These are phyloP conservation scores for Sciurus niger DNA, from an alignment of 2,113 vertebrate genomes.

Conservation along the genomic window DNA sequence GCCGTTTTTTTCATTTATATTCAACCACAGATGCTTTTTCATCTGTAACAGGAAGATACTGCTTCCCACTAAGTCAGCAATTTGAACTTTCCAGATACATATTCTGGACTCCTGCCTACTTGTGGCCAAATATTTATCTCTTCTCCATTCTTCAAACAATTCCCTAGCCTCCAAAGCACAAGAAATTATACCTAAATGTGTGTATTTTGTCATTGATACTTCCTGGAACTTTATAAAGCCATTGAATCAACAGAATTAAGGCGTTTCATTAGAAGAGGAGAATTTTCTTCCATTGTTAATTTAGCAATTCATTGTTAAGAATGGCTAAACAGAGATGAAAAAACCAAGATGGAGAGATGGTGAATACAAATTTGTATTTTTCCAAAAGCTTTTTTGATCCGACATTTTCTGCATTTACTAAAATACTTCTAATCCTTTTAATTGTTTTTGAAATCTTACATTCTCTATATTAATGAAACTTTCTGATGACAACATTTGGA, in stretches of 20 bases:
- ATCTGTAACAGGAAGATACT: not conserved
- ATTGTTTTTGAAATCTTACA: not conserved
- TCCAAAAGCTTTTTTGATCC: not conserved
- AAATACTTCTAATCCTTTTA: not conserved
- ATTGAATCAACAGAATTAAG: not conserved
- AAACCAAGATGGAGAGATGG: not conserved
- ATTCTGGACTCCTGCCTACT: not conserved
- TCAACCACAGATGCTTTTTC: not conserved
- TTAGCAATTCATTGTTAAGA: slow-evolving; percentile 23
- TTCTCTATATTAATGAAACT: not conserved
- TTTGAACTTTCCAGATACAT: not conserved
- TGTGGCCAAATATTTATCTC: not conserved
- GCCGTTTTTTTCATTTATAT: not conserved
- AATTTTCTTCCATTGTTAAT: not conserved
- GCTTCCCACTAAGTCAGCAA: not conserved
- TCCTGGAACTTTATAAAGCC: not conserved
- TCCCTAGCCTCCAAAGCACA: not conserved
- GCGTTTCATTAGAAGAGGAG: not conserved
- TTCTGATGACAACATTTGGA: not conserved
- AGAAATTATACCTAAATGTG: not conserved
- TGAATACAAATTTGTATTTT: not conserved
- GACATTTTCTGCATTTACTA: not conserved
- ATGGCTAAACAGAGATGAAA: not conserved
- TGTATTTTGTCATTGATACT: not conserved
- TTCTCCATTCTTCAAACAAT: not conserved